Evolutionary conservation across 2,113 vertebrate species (phyloP), one percentile per base, ranked within the genome.

Genomic region (Peromyscus leucopus): DNA sequence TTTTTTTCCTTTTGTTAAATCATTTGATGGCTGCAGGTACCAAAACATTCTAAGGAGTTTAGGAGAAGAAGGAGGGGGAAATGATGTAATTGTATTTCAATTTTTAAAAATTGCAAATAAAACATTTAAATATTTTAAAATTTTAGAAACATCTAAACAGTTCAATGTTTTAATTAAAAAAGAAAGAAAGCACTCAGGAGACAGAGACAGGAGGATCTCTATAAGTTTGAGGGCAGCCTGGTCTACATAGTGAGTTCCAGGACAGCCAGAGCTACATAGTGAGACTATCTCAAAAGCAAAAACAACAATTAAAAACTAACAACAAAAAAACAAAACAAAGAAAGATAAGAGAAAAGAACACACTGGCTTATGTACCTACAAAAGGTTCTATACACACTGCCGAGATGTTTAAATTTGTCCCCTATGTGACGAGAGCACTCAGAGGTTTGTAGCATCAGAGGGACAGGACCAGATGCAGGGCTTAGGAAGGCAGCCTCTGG

Each of bases 1-100:
- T 19, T 22, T 57, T 91, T 95, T 21, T 11, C 51, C 59, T 94
- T 89, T 94, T 93, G 90, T 36, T 65, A 91, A 96, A 72, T n/a
- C 13, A 89, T 82, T 31, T 97, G 75, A 95, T 76, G 87, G 17
- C n/a, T 42, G 57, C 24, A 28, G n/a, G 19, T 61, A 92, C 78
- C 31, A 95, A 96, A 90, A 95, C 36, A 85, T 63, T 46, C 59
- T 65, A 65, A 26, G 8, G 59, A 39, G 1, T 65, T 26, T 85
- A 85, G 24, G 22, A 63, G 59, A 15, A n/a, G 71, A 19, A 33
- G 12, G 31, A 22, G 71, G 19, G 33, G 4, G 31, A 63, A 42
- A 65, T 85, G 24, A 85, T 65, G 8, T 31, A 83, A 83, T 39
- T 39, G 1, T 39, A 84, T 84, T 84, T 84, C 19, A 63, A 65